Evolutionary conservation across 1,140 invertebrate genomes (phyloP), one percentile per base, ranked within the genome.

Genomic region (Plutomurus gul): DNA sequence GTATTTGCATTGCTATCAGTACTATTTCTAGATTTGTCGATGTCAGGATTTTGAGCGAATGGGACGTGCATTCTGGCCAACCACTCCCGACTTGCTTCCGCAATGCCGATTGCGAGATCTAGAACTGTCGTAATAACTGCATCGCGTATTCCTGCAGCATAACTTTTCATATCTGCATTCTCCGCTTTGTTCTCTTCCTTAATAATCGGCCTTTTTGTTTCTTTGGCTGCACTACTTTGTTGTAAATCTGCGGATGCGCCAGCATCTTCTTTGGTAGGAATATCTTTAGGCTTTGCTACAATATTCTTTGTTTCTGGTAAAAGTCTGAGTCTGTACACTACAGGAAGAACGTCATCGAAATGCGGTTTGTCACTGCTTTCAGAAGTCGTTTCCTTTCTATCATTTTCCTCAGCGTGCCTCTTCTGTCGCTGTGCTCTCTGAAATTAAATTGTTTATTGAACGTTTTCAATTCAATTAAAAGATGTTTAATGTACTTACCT

Each of bases 61-160:
- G 80, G 37, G 8, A 43, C 33, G 56, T 70, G 72, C 6, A 77
- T 18, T 11, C 71, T 47, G 3, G 51, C 10, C 1, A 81, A 25
- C 33, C 77, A 39, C 16, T 81, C 70, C 6, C 16, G 16, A 30
- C 70, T 78, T 18, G 78, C 11, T 20, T 81, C 76, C 6, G 76
- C 36, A 18, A 81, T n/a, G 8, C 76, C 76, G 11, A 33, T 70
- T 22, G 77, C 40, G n/a, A 81, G 36, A n/a, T 81, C 80, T 20
- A 76, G 49, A 27, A 72, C 75, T 22, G 75, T 65, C 11, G 78
- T 33, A 3, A 76, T 1, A 30, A 77, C 43, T 8, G 37, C 43
- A 5, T 60, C 30, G 30, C 51, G 13, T 20, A 79, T 39, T 0
- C 47, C 49, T 43, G 56, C 30, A 13, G 39, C 20, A 36, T 37